These are phyloP conservation scores for Scalopus aquaticus DNA, from an alignment of 2,113 vertebrate species.

Conservation along the genomic window DNA sequence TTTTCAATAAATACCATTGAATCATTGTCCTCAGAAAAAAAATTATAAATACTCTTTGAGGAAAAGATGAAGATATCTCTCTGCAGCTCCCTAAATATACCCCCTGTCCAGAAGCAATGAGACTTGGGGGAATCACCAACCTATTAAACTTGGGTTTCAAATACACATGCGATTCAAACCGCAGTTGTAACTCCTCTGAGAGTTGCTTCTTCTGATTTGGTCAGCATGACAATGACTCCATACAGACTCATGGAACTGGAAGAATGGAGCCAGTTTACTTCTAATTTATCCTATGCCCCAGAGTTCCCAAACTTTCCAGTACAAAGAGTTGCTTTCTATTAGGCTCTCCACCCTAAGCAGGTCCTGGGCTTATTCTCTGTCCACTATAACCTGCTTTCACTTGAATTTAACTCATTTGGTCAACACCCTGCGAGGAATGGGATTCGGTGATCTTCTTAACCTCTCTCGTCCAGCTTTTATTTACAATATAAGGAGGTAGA, in stretches of 20 bases:
- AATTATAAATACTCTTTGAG: not conserved
- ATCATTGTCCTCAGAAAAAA: conserved; percentile 2
- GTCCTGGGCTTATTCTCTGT: not conserved
- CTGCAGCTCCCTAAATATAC: not conserved
- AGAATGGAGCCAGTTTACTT: not conserved
- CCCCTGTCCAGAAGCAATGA: not conserved
- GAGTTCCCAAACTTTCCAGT: not conserved
- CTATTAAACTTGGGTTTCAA: not conserved
- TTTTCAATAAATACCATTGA: not conserved
- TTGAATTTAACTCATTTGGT: not conserved
- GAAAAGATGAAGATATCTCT: not conserved
- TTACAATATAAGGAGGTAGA: not conserved
- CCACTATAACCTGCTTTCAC: not conserved
- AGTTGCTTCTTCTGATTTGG: not conserved
- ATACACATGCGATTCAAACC: not conserved
- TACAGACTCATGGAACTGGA: not conserved
- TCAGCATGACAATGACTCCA: not conserved
- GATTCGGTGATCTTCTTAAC: not conserved
- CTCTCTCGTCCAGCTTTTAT: not conserved
- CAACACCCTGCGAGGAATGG: not conserved
- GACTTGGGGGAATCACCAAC: not conserved
- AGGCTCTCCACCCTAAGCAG: not conserved
- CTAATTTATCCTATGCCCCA: not conserved
- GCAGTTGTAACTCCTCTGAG: not conserved
- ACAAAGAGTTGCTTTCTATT: not conserved